Conservation (phyloP, 2,113 vertebrate genomes). For the Suricata suricatta region DNA sequence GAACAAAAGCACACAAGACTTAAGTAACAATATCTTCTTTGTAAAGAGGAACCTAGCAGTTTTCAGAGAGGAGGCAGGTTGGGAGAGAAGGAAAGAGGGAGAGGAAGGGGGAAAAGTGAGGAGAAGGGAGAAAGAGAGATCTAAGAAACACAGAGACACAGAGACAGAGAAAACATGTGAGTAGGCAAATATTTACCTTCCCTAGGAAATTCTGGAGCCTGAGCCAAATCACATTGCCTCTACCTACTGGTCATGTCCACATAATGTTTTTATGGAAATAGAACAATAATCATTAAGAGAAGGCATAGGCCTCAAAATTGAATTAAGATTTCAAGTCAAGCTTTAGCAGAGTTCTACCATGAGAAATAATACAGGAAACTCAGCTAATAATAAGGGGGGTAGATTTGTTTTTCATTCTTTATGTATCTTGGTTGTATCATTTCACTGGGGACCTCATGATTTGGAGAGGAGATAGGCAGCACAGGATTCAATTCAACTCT, state of each 20-base stretch:
- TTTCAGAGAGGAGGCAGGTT: background rate
- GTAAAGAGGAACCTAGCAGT: background rate
- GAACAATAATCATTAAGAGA: background rate
- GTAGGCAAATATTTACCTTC: too few relatives aligned
- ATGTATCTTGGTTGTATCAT: background rate
- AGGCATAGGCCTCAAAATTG: background rate
- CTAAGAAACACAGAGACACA: background rate
- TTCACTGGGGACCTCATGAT: background rate
- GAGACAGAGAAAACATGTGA: too few relatives aligned
- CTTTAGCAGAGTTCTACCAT: background rate
- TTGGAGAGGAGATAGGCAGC: background rate
- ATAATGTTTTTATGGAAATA: background rate
- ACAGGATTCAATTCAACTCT: background rate
- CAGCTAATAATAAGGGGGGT: background rate
- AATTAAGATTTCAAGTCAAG: background rate
- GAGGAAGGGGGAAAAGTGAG: background rate
- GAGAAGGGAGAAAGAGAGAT: background rate
- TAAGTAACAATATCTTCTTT: background rate
- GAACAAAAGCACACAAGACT: background rate
- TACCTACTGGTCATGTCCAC: background rate
- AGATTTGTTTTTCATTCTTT: background rate
- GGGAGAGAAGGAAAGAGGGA: background rate
- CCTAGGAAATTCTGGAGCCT: background rate
- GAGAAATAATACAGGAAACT: background rate
- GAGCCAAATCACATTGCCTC: background rate